These are phyloP conservation scores for Maconellicoccus hirsutus DNA, from an alignment of 1,140 invertebrate genomes.

Conservation along the genomic window DNA sequence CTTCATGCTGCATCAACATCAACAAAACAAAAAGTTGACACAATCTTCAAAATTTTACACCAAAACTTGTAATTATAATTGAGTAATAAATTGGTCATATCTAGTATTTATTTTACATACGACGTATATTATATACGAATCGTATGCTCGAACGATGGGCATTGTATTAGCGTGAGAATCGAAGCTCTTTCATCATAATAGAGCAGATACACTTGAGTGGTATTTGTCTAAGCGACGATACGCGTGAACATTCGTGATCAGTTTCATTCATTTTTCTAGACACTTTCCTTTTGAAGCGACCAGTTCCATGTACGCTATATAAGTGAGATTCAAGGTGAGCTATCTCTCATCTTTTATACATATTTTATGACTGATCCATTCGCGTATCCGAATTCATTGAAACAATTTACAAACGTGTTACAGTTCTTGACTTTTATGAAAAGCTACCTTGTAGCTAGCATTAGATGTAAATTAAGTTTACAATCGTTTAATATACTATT, in stretches of 20 bases:
- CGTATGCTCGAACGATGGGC: neutral
- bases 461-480: neutral
- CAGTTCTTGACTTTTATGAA: neutral
- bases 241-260: neutral
- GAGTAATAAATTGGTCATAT: too few relatives aligned
- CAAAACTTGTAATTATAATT: too few relatives aligned
- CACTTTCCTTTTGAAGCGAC: neutral
- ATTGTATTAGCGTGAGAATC: constrained; percentile 4
- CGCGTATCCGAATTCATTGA: neutral
- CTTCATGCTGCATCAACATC: too few relatives aligned
- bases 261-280: constrained; percentile 9
- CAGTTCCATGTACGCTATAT: neutral
- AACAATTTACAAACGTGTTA: neutral
- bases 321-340: constrained; percentile 1
- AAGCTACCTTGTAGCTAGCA: neutral
- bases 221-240: constrained; percentile 4
- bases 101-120: too few relatives aligned
- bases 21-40: too few relatives aligned
- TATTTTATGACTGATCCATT: neutral
- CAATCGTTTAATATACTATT: neutral
- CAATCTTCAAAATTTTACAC: too few relatives aligned
- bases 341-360: neutral
- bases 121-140: too few relatives aligned
- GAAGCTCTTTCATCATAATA: neutral
- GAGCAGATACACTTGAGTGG: neutral